Evolutionary conservation across 2,888 invertebrate genomes (phyloP).

Genomic region (Microctonus brassicae): DNA sequence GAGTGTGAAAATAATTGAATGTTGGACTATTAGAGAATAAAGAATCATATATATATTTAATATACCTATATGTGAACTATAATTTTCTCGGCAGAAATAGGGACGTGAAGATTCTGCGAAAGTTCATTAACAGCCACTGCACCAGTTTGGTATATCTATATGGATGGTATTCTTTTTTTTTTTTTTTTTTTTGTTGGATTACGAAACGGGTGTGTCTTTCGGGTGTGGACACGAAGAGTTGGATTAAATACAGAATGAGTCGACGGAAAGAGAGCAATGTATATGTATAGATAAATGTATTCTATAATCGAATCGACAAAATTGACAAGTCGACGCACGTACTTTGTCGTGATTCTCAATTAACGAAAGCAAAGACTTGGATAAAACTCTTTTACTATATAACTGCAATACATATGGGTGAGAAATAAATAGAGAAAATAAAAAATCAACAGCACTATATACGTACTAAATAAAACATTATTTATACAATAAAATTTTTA

Average conservation of each 20-base stretch:
- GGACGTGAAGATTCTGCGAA: not conserved
- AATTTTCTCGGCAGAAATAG: not conserved
- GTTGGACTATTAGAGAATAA: no score
- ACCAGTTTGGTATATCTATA: not conserved
- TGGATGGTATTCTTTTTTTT: not conserved
- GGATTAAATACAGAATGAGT: not conserved
- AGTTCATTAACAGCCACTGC: conserved; percentile 13
- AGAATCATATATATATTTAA: no score
- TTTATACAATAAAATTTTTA: no score
- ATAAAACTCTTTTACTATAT: conserved; percentile 17
- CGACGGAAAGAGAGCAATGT: conserved; percentile 41
- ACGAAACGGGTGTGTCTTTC: conserved; percentile 32
- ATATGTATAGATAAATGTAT: not conserved
- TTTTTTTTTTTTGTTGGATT: conserved; percentile 10
- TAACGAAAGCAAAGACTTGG: conserved; percentile 48
- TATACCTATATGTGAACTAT: no score
- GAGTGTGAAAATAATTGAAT: no score
- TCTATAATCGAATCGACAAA: conserved; percentile 48
- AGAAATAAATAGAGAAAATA: conserved; percentile 35
- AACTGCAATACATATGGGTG: conserved; percentile 42
- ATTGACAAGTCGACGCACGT: conserved; percentile 56
- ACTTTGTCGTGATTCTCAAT: conserved; percentile 61
- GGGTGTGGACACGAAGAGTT: conserved; percentile 16
- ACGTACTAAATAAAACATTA: no score
- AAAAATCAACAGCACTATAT: not conserved